Base-by-base conservation (phyloP, 2,113 vertebrate species). In the Gobius niger region DNA sequence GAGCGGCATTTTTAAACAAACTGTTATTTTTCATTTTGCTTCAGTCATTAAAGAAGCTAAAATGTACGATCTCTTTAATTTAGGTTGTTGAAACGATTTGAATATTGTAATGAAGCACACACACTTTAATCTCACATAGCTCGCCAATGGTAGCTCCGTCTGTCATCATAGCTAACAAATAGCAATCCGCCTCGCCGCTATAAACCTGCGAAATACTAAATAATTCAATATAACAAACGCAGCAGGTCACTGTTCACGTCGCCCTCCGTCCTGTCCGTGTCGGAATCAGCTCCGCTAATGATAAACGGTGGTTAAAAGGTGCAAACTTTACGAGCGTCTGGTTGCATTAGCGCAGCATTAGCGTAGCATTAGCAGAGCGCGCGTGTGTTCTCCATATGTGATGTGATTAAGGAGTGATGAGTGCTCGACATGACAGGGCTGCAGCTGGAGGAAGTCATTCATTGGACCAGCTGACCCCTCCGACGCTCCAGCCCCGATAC, bases 391-490 rank as follows among this genome's bases (percentile, higher is more conserved):
- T 65, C 50, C 15, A 24, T 75, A 64, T 78, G 70, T 69, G 75
- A 83, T 80, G 77, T 83, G 77, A 83, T 89, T 72, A 84, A 75
- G 57, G 70, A 78, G 83, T 54, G 80, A 75, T 76, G 78, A 70
- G 59, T 64, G 81, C 66, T 65, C 47, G 73, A 85, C 64, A 57
- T 67, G 56, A 50, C 47, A 69, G 54, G 64, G 60, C 44, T 81
- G 80, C 88, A 91, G 85, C 87, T 91, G 89, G 73, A 82, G 89
- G 82, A 91, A 88, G 87, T 88, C 81, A 89, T 88, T 91, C 79
- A 88, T 91, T 82, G 68, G 76, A 69, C 64, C 65, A 53, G 42
- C 67, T 80, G 86, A 87, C 85, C 77, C 52, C 72, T 70, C 77
- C 66, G 67, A 34, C 19, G 7, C 76, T 77, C 61, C 67, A 57